Evolutionary conservation across 2,797 vertebrate genomes (phyloP).

Genomic region (Sylvia borin): DNA sequence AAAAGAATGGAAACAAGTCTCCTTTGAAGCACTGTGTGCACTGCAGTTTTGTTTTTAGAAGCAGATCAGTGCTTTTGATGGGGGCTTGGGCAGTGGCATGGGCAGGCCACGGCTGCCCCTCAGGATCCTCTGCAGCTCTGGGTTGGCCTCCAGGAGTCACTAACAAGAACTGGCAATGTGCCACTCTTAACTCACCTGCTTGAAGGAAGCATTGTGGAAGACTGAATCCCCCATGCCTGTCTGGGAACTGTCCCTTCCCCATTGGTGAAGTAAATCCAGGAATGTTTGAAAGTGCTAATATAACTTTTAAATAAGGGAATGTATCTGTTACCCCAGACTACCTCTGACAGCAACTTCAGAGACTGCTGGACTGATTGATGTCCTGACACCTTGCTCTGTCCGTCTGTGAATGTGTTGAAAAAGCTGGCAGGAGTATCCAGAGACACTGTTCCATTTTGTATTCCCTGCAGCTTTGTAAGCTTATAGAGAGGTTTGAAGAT

Average conservation of each 20-base stretch:
- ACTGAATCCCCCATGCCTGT: background rate
- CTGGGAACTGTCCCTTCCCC: background rate
- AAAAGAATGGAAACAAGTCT: background rate
- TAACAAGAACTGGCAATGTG: background rate
- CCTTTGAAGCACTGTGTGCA: background rate
- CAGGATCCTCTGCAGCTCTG: background rate
- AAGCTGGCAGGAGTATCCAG: background rate
- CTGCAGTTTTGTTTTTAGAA: background rate
- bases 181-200: background rate
- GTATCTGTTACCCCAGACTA: background rate
- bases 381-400: background rate
- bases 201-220: background rate
- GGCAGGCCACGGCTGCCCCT: background rate
- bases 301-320: background rate
- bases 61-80: background rate
- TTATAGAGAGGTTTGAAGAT: too few species aligned
- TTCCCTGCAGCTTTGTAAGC: too few species aligned
- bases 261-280: background rate
- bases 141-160: background rate
- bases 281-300: background rate
- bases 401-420: background rate
- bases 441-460: background rate
- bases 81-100: background rate
- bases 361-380: background rate
- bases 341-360: background rate